Evolutionary conservation across 2,113 vertebrate genomes (phyloP).

Genomic region (Zapornia atra): DNA sequence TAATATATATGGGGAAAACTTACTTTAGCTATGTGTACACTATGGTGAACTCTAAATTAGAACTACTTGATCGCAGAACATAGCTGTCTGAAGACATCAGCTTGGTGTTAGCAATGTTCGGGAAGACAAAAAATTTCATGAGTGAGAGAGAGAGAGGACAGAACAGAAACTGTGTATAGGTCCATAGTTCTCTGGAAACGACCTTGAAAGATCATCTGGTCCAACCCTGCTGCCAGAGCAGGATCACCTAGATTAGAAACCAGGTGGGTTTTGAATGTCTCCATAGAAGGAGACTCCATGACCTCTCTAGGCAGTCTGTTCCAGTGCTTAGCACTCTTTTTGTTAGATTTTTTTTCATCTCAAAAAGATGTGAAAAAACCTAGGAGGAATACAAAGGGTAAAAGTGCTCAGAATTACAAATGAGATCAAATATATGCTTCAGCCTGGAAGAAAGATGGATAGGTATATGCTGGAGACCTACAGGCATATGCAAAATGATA

Average conservation of each 20-base stretch:
- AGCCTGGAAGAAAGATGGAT: not conserved
- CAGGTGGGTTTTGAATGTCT: no score
- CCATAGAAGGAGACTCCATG: no score
- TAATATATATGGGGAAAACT: not conserved
- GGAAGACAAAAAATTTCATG: not conserved
- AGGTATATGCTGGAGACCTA: not conserved
- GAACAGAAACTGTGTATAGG: not conserved
- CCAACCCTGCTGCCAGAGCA: no score
- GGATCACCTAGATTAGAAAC: no score
- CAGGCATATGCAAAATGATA: not conserved
- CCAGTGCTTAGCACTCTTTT: no score
- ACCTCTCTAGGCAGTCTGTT: no score
- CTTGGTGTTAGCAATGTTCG: not conserved
- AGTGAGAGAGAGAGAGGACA: not conserved
- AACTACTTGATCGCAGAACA: not conserved
- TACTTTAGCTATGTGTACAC: fast-evolving
- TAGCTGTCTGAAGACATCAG: not conserved
- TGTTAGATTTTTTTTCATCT: not conserved
- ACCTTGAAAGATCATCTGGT: no score
- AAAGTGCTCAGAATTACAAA: not conserved
- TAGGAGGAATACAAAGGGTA: not conserved
- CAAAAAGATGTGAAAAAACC: not conserved
- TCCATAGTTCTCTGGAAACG: not conserved
- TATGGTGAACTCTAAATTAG: not conserved
- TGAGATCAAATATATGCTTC: not conserved